These are phyloP conservation scores for Neocloeon triangulifer DNA, from an alignment of 1,140 invertebrate genomes.

Conservation along the genomic window DNA sequence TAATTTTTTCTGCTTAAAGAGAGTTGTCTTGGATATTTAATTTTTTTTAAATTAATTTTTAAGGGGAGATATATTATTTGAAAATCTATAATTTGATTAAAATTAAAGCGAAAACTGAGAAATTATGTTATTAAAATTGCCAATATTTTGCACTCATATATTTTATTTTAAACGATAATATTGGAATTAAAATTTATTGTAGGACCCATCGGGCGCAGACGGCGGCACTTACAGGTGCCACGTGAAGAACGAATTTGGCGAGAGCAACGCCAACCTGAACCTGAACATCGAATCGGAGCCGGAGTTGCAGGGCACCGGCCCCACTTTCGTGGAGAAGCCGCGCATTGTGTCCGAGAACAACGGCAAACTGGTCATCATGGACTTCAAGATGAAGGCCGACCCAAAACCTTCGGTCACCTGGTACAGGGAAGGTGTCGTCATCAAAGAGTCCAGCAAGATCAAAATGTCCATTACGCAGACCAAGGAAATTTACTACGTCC, in stretches of 20 bases:
- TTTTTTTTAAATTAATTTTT: no score
- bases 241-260: constrained; percentile 89
- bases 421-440: constrained; percentile 58
- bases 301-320: constrained; percentile 78
- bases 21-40: no score
- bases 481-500: constrained; percentile 71
- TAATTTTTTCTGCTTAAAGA: no score
- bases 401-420: constrained; percentile 88
- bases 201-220: constrained; percentile 85
- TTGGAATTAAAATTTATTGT: constrained; percentile 12
- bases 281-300: constrained; percentile 91
- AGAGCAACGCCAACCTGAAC: constrained; percentile 95
- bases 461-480: constrained; percentile 46
- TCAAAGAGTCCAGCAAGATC: constrained; percentile 59
- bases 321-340: constrained; percentile 96
- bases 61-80: no score
- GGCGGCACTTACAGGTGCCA: constrained; percentile 94
- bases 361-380: constrained; percentile 93
- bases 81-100: no score
- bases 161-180: no score
- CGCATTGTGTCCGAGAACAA: constrained; percentile 82
- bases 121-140: constrained; percentile 1
- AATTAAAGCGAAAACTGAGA: no score
- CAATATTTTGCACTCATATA: no score
- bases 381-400: constrained; percentile 83